Percentiles rank a stretch among this genome's conserved stretches.
phyloP scores from a whole-genome alignment of 2,113 vertebrate genomes.

The Elgaria multicarinata region DNA sequence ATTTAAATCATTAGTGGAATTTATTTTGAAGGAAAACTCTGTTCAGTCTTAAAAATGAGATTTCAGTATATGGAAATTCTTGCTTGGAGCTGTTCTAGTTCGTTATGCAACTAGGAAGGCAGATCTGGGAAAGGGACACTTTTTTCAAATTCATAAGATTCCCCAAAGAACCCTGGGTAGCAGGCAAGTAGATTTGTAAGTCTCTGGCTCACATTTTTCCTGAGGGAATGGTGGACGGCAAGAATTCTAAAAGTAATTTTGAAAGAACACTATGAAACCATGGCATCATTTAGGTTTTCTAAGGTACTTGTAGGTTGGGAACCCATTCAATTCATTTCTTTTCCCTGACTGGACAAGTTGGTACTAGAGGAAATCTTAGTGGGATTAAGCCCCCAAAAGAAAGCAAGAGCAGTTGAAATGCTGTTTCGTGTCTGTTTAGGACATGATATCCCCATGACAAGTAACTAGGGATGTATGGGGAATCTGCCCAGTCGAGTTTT shows the following conservation, averaged over 20 bases:
- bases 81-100: constrained; percentile 39
- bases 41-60: constrained; percentile 30
- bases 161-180: neutral
- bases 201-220: neutral
- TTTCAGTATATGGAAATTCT: constrained; percentile 7
- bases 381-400: neutral
- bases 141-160: constrained; percentile 10
- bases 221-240: neutral
- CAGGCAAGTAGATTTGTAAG: neutral
- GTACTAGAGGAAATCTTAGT: neutral
- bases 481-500: too few relatives aligned
- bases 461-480: too few relatives aligned
- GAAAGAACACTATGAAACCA: neutral
- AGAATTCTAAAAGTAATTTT: neutral
- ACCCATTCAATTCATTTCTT: neutral
- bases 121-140: constrained; percentile 7
- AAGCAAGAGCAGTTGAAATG: neutral
- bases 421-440: neutral
- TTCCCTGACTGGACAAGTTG: neutral
- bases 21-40: constrained; percentile 15
- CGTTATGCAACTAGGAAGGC: constrained; percentile 14
- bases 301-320: neutral
- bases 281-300: neutral
- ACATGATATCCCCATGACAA: neutral
- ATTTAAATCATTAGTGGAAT: constrained; percentile 40